Evolutionary conservation across 2,888 invertebrate species (phyloP).

Genomic region (Blera fallax): DNA sequence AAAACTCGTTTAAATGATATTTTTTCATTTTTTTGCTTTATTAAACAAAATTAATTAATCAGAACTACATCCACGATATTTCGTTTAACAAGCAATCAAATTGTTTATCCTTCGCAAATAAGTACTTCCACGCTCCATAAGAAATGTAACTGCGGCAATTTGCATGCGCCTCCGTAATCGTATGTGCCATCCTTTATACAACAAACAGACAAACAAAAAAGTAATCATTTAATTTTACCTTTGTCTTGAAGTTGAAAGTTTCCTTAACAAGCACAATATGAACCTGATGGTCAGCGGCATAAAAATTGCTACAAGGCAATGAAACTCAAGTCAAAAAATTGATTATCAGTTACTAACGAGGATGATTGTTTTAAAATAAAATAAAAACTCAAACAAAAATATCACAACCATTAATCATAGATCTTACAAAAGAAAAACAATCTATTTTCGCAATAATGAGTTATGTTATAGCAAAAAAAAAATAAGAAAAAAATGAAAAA

Average conservation of each 20-base stretch:
- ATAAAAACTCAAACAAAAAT: not conserved
- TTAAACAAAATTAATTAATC: constrained; percentile 31
- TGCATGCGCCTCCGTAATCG: constrained; percentile 24
- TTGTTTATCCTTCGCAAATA: constrained; percentile 43
- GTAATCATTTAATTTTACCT: not conserved
- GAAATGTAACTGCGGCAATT: constrained; percentile 43
- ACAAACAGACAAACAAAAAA: no score
- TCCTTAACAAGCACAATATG: constrained; percentile 31
- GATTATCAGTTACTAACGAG: constrained; percentile 17
- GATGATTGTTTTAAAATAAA: not conserved
- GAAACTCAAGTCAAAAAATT: not conserved
- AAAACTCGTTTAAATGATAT: constrained; percentile 19
- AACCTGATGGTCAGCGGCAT: not conserved
- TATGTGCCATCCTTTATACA: no score
- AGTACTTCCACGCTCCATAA: constrained; percentile 40
- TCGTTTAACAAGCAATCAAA: constrained; percentile 57
- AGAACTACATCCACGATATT: constrained; percentile 44
- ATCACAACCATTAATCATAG: constrained; percentile 16
- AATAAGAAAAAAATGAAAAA: not conserved
- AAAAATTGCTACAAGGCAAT: not conserved
- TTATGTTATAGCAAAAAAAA: not conserved
- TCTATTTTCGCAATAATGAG: constrained; percentile 6
- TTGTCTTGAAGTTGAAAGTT: not conserved
- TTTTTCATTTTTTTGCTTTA: not conserved
- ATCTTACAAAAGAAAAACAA: not conserved